Conservation (phyloP, 1,140 invertebrate genomes). For the Drosophila arawakana region DNA sequence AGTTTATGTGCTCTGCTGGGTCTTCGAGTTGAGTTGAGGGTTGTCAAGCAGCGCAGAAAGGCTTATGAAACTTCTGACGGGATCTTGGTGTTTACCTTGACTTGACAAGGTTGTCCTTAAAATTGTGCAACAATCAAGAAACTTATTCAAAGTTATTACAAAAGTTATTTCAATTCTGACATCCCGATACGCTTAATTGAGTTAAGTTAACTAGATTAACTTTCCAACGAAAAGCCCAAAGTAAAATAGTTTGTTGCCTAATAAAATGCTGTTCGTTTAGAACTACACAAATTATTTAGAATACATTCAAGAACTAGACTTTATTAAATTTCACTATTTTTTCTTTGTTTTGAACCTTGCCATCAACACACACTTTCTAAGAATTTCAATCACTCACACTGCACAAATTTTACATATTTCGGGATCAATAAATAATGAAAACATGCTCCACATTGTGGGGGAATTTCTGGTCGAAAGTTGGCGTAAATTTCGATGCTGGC, state of each 20-base stretch:
- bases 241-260: too few relatives aligned
- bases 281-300: too few relatives aligned
- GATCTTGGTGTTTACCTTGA: slow-evolving; percentile 30
- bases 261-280: too few relatives aligned
- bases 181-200: not conserved
- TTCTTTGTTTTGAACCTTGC: too few relatives aligned
- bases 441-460: not conserved
- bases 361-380: too few relatives aligned
- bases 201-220: not conserved
- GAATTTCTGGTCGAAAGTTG: not conserved
- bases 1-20: slow-evolving; percentile 33
- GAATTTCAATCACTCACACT: not conserved
- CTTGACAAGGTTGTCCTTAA: slow-evolving; percentile 34
- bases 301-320: too few relatives aligned
- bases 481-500: not conserved
- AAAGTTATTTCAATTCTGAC: slow-evolving; percentile 28
- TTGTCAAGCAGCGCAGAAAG: slow-evolving; percentile 26
- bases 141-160: slow-evolving; percentile 5
- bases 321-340: too few relatives aligned
- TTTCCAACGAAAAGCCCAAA: not conserved
- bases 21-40: not conserved
- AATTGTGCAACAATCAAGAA: slow-evolving; percentile 7
- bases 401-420: too few relatives aligned
- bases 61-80: slow-evolving; percentile 53
- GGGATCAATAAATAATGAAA: slow-evolving; percentile 26